Conservation (phyloP, 2,797 vertebrate genomes). For the Yasuhikotakia modesta region DNA sequence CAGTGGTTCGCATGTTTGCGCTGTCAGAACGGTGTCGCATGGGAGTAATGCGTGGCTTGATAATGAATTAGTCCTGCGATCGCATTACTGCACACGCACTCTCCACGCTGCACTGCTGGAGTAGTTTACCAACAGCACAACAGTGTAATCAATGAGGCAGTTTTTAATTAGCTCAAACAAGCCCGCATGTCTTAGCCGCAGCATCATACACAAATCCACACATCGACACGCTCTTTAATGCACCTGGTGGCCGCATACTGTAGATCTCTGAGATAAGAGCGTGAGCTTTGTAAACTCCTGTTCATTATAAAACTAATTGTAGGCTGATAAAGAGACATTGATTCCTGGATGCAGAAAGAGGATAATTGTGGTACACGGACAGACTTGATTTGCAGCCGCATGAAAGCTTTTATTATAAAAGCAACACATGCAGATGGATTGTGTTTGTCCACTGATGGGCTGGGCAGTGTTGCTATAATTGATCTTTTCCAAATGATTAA, state of each 20-base stretch:
- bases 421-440: conserved; percentile 38
- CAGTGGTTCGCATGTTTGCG: background rate
- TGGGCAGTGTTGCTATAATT: conserved; percentile 18
- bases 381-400: conserved; percentile 23
- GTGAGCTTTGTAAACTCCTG: conserved; percentile 24
- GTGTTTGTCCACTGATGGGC: conserved; percentile 23
- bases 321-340: conserved; percentile 42
- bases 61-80: conserved; percentile 23
- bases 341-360: conserved; percentile 21
- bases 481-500: conserved; percentile 35
- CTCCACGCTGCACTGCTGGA: conserved; percentile 20
- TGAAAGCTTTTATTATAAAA: conserved; percentile 14
- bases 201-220: conserved; percentile 39
- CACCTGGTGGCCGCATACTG: conserved; percentile 28
- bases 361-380: conserved; percentile 28
- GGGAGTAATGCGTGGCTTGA: background rate
- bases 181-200: conserved; percentile 36
- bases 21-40: background rate
- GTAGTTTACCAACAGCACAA: conserved; percentile 39
- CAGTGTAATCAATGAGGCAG: conserved; percentile 55
- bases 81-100: background rate
- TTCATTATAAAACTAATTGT: conserved; percentile 30
- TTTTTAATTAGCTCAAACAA: conserved; percentile 61
- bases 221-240: background rate
- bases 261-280: conserved; percentile 9